These are phyloP conservation scores for Barnardius zonarius DNA, from an alignment of 2,113 vertebrate genomes.

Conservation along the genomic window DNA sequence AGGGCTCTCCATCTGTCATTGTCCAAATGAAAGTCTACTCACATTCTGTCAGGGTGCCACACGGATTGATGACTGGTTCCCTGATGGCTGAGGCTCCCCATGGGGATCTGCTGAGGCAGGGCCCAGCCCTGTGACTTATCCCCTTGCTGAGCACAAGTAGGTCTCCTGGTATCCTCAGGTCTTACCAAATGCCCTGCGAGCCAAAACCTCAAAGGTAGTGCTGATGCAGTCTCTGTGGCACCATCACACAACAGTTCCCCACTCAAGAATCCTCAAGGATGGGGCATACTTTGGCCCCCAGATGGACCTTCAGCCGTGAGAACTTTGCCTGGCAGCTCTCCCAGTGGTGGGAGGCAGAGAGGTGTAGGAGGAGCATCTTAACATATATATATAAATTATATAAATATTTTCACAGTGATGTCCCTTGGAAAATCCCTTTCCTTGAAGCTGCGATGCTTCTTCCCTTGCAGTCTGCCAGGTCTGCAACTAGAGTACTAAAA, in stretches of 20 bases:
- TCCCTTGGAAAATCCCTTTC: background rate
- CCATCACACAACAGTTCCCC: background rate
- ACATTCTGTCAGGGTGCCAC: background rate
- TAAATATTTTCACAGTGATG: background rate
- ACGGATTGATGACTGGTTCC: background rate
- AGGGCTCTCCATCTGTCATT: background rate
- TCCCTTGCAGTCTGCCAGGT: background rate
- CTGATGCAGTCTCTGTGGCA: background rate
- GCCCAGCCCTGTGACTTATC: background rate
- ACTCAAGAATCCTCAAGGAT: background rate
- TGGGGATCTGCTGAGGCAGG: accelerated
- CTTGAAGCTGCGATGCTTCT: background rate
- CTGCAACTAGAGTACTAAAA: background rate
- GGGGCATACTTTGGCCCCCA: background rate
- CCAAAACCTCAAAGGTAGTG: background rate
- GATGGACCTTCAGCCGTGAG: background rate
- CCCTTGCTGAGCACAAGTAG: background rate
- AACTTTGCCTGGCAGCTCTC: background rate
- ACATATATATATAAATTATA: background rate
- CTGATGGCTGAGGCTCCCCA: background rate
- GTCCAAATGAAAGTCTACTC: background rate
- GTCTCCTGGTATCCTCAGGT: background rate
- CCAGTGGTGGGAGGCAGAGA: background rate
- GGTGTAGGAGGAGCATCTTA: background rate
- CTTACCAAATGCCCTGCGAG: accelerated